Percentiles rank a stretch among this genome's conserved stretches.
Conservation (phyloP, 2,797 vertebrate genomes). For the Varecia variegata region DNA sequence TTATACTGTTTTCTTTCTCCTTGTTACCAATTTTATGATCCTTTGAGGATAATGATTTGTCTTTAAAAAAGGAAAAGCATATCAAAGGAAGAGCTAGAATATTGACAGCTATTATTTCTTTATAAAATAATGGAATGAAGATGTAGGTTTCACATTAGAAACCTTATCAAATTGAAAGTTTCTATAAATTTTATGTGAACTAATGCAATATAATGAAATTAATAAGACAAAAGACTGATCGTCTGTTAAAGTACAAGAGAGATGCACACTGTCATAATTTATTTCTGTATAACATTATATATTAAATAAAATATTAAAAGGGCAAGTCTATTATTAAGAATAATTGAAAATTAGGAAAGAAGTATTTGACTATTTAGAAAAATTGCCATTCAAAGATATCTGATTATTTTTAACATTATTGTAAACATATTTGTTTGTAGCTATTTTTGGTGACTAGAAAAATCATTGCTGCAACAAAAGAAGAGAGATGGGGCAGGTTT, state of each 20-base stretch:
- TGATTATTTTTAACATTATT: not conserved
- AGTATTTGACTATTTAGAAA: not conserved
- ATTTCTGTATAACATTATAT: not conserved
- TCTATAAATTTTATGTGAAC: not conserved
- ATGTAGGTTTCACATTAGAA: not conserved
- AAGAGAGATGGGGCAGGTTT: not conserved
- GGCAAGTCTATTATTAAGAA: not conserved
- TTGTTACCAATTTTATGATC: not conserved
- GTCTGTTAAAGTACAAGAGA: not conserved
- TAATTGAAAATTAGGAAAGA: not conserved
- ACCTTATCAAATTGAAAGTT: not conserved
- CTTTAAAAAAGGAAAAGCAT: not conserved
- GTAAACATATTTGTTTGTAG: not conserved
- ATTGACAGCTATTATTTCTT: not conserved
- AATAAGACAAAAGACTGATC: not conserved
- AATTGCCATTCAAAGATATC: not conserved
- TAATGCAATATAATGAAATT: not conserved
- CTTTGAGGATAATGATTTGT: not conserved
- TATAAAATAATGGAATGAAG: slow-evolving; percentile 7
- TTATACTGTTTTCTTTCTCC: not conserved
- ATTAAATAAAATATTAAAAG: not conserved
- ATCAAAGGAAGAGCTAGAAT: not conserved
- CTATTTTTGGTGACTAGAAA: not conserved
- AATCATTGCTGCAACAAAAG: not conserved
- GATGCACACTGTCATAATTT: not conserved